These are phyloP conservation scores for Dascillus cervinus DNA, from an alignment of 2,888 invertebrate genomes.

Conservation along the genomic window DNA sequence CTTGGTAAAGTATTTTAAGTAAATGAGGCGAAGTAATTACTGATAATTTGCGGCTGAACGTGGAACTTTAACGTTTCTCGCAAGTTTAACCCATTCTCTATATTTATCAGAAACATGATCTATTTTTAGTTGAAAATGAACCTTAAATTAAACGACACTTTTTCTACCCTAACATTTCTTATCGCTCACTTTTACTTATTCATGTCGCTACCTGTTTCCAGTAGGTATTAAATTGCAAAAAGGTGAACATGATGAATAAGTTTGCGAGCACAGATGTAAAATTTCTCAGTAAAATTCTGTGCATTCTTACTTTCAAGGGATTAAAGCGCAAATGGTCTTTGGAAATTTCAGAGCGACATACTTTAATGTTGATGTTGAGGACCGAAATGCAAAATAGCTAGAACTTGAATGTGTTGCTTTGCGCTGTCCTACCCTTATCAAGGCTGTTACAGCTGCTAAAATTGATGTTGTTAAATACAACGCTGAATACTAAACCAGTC, in stretches of 20 bases:
- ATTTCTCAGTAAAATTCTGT: neutral
- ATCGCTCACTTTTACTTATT: no score
- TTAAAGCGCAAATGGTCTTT: conserved; percentile 11
- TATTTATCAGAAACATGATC: no score
- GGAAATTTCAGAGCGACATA: conserved; percentile 15
- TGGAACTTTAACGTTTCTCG: no score
- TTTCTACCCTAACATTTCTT: no score
- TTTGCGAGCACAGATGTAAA: no score
- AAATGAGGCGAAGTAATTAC: conserved; percentile 13
- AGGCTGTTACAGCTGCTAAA: conserved; percentile 22
- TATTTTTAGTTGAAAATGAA: no score
- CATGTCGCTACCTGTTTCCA: no score
- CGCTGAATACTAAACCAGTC: conserved; percentile 18
- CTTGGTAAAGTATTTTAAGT: conserved; percentile 15
- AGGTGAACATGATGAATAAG: no score
- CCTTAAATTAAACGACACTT: no score
- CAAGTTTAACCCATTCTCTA: no score
- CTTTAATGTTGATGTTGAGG: conserved; percentile 18
- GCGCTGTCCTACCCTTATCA: conserved; percentile 25
- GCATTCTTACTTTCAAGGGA: conserved; percentile 5
- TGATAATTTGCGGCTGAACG: conserved; percentile 14
- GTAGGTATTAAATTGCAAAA: no score
- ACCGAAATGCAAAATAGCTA: conserved; percentile 17
- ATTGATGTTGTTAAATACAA: conserved; percentile 23
- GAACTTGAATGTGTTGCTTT: conserved; percentile 21